These are phyloP conservation scores for Incurvaria masculella DNA, from an alignment of 2,888 invertebrate species.

Conservation along the genomic window DNA sequence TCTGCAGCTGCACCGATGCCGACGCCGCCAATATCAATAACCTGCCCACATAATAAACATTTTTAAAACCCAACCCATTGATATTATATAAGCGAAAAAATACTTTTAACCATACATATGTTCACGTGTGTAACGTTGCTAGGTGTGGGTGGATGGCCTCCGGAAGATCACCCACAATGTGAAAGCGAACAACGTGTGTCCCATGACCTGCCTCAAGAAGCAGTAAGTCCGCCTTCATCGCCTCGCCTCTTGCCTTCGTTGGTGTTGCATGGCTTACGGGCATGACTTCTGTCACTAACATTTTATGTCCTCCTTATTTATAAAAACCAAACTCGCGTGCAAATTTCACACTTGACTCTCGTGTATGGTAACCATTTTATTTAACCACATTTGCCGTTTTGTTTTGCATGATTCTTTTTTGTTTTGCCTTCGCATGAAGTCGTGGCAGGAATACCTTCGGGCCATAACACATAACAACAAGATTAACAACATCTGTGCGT, in stretches of 20 bases:
- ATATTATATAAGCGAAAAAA: too few relatives aligned
- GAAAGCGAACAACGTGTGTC: slow-evolving; percentile 98
- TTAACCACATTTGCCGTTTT: not conserved
- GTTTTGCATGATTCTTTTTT: too few relatives aligned
- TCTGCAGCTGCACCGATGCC: too few relatives aligned
- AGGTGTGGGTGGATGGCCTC: slow-evolving; percentile 96
- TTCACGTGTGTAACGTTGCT: too few relatives aligned
- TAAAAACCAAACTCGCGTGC: not conserved
- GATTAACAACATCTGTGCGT: slow-evolving; percentile 93
- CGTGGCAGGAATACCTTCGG: slow-evolving; percentile 89
- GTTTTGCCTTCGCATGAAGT: slow-evolving; percentile 56
- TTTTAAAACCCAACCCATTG: too few relatives aligned
- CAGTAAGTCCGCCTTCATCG: slow-evolving; percentile 76
- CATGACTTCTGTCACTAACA: not conserved
- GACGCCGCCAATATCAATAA: too few relatives aligned
- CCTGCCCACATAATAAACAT: too few relatives aligned
- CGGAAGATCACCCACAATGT: slow-evolving; percentile 96
- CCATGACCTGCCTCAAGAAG: slow-evolving; percentile 97
- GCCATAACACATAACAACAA: slow-evolving; percentile 94
- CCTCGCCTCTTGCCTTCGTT: too few relatives aligned
- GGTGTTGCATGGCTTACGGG: slow-evolving; percentile 8
- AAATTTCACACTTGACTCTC: not conserved
- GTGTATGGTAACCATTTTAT: too few relatives aligned
- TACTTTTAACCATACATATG: too few relatives aligned
- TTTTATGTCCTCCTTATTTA: not conserved